Base-by-base conservation (phyloP, 2,888 invertebrate genomes). In the Scotopteryx bipunctaria region DNA sequence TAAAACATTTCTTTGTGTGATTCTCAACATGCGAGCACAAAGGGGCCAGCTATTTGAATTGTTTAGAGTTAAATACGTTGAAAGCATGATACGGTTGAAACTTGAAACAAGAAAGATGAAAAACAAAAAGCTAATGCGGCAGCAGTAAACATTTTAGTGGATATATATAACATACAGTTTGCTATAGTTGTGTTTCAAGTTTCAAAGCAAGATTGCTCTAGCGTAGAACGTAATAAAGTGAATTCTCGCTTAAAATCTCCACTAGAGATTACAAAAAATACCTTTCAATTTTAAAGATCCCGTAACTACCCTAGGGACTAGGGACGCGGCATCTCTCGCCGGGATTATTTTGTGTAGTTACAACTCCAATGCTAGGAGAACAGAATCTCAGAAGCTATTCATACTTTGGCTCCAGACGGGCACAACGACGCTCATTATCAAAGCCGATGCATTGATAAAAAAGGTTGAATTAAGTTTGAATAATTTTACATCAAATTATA, bases 331-430 rank as follows among this genome's bases (percentile, higher is more conserved):
- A 71, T 71, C 71, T 71, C 64, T 73, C 75, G 76, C 66, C 69
- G 68, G 81, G 79, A 83, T 83, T 83, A 83, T 83, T 85, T 86
- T 78, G 74, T 79, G 83, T 83, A 83, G 86, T 85, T 83, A 80
- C 81, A 81, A 81, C 81, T 78, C 73, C 74, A 72, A 78, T 84
- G 84, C 83, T 77, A 80, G 78, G 84, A 81, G 80, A 80, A 78
- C 76, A 83, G 66, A 80, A 76, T 70, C 72, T 66, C 72, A 76
- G 75, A 63, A 78, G 73, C 72, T 80, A 76, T 78, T 76, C 73
- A 72, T 36, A 59, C 35, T 42, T 14, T 8, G 15, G 14, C 32
- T 15, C 32, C 32, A 42, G 15, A 15, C 21, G 32, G 11, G 23
- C 32, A 15, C 5, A 27, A 5, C 21, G 19, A 9, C 23, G 25